Evolutionary conservation across 2,797 vertebrate species (phyloP).

Genomic region (Meda fulgida): DNA sequence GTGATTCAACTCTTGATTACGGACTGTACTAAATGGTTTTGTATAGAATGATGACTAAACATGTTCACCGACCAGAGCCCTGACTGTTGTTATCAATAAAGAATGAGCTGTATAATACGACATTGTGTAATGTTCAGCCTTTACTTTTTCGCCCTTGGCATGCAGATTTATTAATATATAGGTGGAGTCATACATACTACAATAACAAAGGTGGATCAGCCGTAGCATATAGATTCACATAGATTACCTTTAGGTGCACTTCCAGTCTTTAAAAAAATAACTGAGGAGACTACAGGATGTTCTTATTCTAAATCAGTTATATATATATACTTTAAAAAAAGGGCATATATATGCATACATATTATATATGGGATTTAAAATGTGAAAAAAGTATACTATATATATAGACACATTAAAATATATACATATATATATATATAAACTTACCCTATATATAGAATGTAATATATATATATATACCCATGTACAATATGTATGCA

Average conservation of each 20-base stretch:
- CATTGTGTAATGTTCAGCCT: background rate
- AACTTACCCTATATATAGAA: no score
- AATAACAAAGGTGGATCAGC: background rate
- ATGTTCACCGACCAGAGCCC: background rate
- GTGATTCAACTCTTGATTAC: background rate
- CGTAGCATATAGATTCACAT: background rate
- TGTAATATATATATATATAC: background rate
- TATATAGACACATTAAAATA: no score
- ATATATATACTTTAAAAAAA: no score
- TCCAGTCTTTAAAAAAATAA: background rate
- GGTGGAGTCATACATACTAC: background rate
- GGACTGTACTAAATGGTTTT: background rate
- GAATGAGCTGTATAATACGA: background rate
- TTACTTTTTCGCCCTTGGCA: background rate
- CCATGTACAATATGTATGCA: no score
- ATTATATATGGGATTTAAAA: background rate
- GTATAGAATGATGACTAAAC: constrained; percentile 35
- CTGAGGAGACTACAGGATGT: background rate
- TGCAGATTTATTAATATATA: background rate
- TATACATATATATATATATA: no score
- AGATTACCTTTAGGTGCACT: background rate
- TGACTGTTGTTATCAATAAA: constrained; percentile 4
- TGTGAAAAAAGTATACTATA: background rate
- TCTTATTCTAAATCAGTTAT: background rate
- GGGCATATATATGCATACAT: no score